Percentiles rank a stretch among this genome's conserved stretches.
phyloP scores from a whole-genome alignment of 2,113 vertebrate genomes.

The Sciurus niger region DNA sequence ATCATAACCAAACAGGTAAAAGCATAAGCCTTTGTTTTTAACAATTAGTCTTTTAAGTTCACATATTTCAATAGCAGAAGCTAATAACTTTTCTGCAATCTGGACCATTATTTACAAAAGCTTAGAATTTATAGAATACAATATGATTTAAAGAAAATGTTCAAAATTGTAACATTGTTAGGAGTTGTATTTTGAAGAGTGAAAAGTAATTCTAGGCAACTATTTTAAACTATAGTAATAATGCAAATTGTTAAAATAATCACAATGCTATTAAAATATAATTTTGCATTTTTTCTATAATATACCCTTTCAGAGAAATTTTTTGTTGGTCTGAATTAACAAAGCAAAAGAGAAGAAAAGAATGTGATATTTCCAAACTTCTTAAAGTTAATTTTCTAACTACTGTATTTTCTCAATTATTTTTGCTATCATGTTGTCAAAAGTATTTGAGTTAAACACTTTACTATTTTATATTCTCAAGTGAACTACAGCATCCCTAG shows the following conservation, averaged over 20 bases:
- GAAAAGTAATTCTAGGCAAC: not conserved
- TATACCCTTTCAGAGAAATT: constrained; percentile 49
- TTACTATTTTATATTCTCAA: not conserved
- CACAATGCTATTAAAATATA: constrained; percentile 24
- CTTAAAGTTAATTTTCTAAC: not conserved
- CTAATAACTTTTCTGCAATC: not conserved
- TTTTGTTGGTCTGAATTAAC: constrained; percentile 59
- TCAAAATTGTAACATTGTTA: not conserved
- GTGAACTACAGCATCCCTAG: not conserved
- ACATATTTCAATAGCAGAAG: constrained; percentile 25
- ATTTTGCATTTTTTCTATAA: constrained; percentile 43
- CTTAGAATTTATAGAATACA: not conserved
- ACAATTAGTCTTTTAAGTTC: not conserved
- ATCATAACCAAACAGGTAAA: constrained; percentile 11
- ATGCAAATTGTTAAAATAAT: constrained; percentile 67
- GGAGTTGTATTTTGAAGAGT: not conserved
- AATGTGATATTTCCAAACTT: not conserved
- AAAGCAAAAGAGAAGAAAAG: constrained; percentile 72
- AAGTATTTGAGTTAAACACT: constrained; percentile 25
- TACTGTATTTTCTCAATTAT: constrained; percentile 21
- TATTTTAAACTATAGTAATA: constrained; percentile 53
- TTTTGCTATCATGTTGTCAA: not conserved
- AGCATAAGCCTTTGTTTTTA: not conserved
- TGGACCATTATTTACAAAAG: not conserved
- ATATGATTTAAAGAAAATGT: constrained; percentile 28